A percentile compares a stretch with the other conserved stretches of the same genome.
Conservation (phyloP, 2,888 invertebrate species). For the Andrena minutula region DNA sequence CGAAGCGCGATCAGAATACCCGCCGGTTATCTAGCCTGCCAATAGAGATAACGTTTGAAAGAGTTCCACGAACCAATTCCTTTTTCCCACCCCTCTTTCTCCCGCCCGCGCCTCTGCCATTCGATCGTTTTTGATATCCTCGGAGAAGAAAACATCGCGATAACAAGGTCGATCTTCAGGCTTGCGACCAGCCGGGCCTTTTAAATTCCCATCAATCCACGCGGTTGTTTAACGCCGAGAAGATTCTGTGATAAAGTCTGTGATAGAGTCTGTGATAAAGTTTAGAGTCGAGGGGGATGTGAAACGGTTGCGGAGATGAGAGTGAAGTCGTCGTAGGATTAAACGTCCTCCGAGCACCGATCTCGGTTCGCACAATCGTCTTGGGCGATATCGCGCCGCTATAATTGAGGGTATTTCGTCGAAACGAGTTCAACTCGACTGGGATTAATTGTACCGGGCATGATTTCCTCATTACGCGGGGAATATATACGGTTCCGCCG, state of each 20-base stretch:
- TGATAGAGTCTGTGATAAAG: too few species aligned
- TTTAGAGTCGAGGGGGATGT: too few species aligned
- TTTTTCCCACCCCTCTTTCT: not conserved
- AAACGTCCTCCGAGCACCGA: not conserved
- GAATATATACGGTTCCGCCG: slow-evolving; percentile 30
- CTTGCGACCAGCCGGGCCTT: not conserved
- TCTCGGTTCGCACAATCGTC: slow-evolving; percentile 19
- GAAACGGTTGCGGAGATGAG: too few species aligned
- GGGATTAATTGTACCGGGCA: slow-evolving; percentile 60
- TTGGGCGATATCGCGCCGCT: slow-evolving; percentile 24
- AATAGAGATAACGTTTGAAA: slow-evolving; percentile 38
- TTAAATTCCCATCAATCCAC: slow-evolving; percentile 17
- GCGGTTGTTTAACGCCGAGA: not conserved
- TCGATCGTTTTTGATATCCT: slow-evolving; percentile 16
- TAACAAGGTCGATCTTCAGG: slow-evolving; percentile 2
- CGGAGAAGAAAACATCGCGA: slow-evolving; percentile 23
- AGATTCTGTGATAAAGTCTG: too few species aligned
- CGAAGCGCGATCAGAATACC: slow-evolving; percentile 59
- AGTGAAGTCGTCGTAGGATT: too few species aligned
- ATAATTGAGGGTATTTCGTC: slow-evolving; percentile 38
- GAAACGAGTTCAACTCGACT: slow-evolving; percentile 46
- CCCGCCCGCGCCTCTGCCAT: not conserved
- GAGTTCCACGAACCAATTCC: slow-evolving; percentile 21
- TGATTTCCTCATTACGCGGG: slow-evolving; percentile 60
- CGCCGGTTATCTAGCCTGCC: slow-evolving; percentile 42